Conservation (phyloP, 2,113 vertebrate species). For the Callipepla californica region DNA sequence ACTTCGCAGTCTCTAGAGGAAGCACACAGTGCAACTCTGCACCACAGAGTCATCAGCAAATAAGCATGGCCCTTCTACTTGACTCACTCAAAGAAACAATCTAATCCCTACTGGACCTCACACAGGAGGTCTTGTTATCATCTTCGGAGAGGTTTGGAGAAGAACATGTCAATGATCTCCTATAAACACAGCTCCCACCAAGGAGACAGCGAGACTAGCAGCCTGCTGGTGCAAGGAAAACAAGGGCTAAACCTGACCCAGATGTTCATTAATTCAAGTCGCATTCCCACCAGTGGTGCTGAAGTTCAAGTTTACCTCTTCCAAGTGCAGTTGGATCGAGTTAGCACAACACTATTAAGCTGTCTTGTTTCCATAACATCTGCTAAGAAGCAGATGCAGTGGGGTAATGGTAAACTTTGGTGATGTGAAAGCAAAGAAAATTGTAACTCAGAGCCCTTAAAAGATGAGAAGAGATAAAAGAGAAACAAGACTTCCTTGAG, state of each 20-base stretch:
- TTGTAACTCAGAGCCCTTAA: slow-evolving; percentile 1
- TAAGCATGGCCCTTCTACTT: neutral
- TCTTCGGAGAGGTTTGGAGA: neutral
- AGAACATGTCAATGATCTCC: neutral
- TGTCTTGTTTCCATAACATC: slow-evolving; percentile 28
- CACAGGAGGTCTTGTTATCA: neutral
- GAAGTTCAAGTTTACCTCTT: slow-evolving; percentile 25
- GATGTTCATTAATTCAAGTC: neutral
- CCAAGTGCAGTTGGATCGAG: neutral
- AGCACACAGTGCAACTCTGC: neutral
- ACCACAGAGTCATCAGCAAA: neutral
- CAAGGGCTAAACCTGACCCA: neutral
- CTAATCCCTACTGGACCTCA: neutral
- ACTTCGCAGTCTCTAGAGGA: neutral
- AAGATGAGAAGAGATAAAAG: slow-evolving; percentile 52
- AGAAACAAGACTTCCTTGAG: slow-evolving; percentile 17
- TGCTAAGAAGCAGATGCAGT: slow-evolving; percentile 12
- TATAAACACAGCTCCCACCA: neutral
- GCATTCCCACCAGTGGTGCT: neutral
- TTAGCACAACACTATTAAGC: neutral
- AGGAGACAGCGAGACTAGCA: neutral
- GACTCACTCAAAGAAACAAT: neutral
- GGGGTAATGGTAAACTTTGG: neutral
- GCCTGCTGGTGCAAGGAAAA: neutral
- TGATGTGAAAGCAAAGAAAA: slow-evolving; percentile 7